phyloP scores from a whole-genome alignment of 2,888 invertebrate genomes.

The Lymantria dispar region DNA sequence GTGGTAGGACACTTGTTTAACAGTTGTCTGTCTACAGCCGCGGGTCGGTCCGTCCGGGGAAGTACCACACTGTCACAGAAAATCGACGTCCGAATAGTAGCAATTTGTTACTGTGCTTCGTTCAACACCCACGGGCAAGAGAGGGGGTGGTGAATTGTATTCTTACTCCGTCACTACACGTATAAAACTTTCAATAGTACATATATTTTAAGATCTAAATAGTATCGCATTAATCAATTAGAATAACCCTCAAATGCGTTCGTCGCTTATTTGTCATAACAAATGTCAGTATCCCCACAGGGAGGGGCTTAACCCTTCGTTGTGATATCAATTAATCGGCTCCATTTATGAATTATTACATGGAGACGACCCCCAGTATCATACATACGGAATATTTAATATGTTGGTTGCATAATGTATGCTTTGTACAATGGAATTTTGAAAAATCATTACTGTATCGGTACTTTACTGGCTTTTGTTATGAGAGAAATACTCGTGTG shows the following conservation, averaged over 20 bases:
- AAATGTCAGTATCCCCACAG: constrained; percentile 42
- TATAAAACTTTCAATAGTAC: background rate
- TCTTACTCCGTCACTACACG: no score
- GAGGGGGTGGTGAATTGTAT: no score
- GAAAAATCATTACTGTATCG: no score
- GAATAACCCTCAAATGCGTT: constrained; percentile 40
- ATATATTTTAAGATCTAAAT: constrained; percentile 12
- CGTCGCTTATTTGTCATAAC: constrained; percentile 66
- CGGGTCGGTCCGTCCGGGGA: no score
- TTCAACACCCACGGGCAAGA: no score
- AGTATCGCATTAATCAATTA: constrained; percentile 33
- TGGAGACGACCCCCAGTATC: constrained; percentile 48
- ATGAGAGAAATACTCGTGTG: no score
- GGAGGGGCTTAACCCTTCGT: constrained; percentile 67
- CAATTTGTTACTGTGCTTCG: no score
- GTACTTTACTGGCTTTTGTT: no score
- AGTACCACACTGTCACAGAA: no score
- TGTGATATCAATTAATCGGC: constrained; percentile 74
- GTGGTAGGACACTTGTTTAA: no score
- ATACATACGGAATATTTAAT: constrained; percentile 65
- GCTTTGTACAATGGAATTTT: constrained; percentile 28
- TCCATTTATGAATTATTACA: constrained; percentile 78
- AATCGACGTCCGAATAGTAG: no score
- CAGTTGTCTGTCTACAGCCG: no score
- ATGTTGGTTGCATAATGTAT: constrained; percentile 50